Percentiles rank a stretch among this genome's conserved stretches.
These are phyloP conservation scores for Poeciliopsis retropinna DNA, from an alignment of 2,113 vertebrate genomes.

Conservation along the genomic window DNA sequence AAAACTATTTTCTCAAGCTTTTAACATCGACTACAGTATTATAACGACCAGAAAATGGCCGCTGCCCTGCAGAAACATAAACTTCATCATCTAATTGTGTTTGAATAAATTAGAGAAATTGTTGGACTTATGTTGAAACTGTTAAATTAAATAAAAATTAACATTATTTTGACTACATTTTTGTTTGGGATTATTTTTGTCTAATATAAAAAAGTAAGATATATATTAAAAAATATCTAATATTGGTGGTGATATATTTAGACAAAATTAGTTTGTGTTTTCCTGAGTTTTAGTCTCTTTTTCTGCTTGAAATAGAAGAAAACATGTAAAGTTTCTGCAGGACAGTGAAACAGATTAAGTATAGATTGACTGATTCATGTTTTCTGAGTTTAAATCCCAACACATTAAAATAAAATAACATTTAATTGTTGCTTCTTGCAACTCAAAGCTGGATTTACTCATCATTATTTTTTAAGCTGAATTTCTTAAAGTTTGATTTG, in stretches of 20 bases:
- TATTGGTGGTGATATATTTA: not conserved
- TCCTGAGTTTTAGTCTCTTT: not conserved
- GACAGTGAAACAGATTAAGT: conserved; percentile 22
- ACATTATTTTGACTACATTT: not conserved
- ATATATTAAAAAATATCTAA: not conserved
- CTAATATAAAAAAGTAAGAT: not conserved
- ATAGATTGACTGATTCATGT: conserved; percentile 46
- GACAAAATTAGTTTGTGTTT: not conserved
- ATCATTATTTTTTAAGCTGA: not conserved
- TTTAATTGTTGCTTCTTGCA: not conserved
- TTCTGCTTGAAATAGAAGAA: not conserved
- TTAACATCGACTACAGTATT: not conserved
- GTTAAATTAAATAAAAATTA: not conserved
- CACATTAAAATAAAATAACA: not conserved
- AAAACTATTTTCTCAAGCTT: not conserved
- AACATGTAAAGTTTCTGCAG: conserved; percentile 39
- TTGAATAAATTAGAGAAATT: not conserved
- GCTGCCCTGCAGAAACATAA: conserved; percentile 52
- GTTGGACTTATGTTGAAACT: not conserved
- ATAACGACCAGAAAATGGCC: not conserved
- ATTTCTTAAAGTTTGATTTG: not conserved
- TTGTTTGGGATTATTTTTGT: not conserved
- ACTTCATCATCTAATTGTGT: not conserved
- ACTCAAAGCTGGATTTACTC: not conserved
- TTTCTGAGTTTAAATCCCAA: not conserved